A percentile compares a stretch with the other conserved stretches of the same genome.
phyloP scores from a whole-genome alignment of 2,113 vertebrate species.

The Sinocyclocheilus rhinocerous region DNA sequence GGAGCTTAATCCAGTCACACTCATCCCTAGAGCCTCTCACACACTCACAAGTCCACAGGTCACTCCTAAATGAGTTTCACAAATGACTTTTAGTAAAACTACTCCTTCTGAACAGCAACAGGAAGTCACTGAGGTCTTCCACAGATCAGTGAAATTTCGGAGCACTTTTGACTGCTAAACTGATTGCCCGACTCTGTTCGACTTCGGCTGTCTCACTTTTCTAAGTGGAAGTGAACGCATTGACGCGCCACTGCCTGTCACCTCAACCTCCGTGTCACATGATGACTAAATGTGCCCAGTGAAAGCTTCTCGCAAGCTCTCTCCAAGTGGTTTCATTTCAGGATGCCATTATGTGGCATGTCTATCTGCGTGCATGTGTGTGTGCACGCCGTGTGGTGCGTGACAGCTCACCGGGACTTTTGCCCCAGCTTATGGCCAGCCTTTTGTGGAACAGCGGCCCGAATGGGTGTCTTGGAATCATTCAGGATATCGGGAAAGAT shows the following conservation, averaged over 20 bases:
- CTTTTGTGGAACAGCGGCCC: constrained; percentile 63
- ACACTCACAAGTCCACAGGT: constrained; percentile 29
- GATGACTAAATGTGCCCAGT: constrained; percentile 73
- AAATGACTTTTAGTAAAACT: constrained; percentile 49
- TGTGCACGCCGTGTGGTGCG: constrained; percentile 60
- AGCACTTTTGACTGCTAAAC: constrained; percentile 34
- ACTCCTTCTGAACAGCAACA: constrained; percentile 30
- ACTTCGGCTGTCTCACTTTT: constrained; percentile 50
- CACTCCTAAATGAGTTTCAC: constrained; percentile 48
- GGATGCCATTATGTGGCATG: constrained; percentile 75
- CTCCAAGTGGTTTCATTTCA: constrained; percentile 78
- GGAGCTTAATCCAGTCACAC: constrained; percentile 42
- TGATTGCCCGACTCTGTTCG: constrained; percentile 29
- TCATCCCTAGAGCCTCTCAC: constrained; percentile 34
- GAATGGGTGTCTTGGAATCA: constrained; percentile 77
- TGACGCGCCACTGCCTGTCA: constrained; percentile 46
- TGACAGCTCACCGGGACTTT: constrained; percentile 73
- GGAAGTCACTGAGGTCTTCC: constrained; percentile 20
- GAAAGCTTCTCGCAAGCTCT: constrained; percentile 68
- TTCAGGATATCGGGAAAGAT: constrained; percentile 75
- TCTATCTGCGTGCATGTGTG: constrained; percentile 46
- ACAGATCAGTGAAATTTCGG: constrained; percentile 25
- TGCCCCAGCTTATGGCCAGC: constrained; percentile 67
- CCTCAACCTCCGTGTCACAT: constrained; percentile 70
- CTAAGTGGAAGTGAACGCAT: constrained; percentile 39